Evolutionary conservation across 2,797 vertebrate species (phyloP), one percentile per base, ranked within the genome.

Genomic region (Taenioides sp.): DNA sequence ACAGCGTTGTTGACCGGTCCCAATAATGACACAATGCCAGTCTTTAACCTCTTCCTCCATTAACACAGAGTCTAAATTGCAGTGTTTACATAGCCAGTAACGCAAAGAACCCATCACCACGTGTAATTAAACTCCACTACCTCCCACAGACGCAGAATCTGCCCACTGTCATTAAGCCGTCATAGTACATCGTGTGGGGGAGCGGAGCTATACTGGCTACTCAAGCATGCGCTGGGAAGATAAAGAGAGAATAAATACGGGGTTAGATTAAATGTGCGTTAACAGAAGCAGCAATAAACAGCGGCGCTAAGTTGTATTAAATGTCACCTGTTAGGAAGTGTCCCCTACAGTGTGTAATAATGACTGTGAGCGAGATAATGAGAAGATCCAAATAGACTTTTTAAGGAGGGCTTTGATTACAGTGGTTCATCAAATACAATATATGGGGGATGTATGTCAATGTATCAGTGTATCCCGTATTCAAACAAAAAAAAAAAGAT

Each of bases 51-150:
- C 60, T n/a, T 20, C 20, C 40, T 77, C 20, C 0, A 60, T 79
- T 74, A 69, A 5, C 68, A 52, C 37, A 47, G 43, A 0, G 43
- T 17, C 43, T 47, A 47, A 47, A 47, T 47, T 54, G 34, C 43
- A 37, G 43, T 72, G 25, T 70, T 68, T 72, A 25, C 31, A 11
- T 65, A 61, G 25, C n/a, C 54, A 50, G 37, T 62, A 69, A 60
- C 55, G 72, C 16, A 18, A 70, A 47, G 52, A 4, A 28, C 70
- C 47, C 31, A 27, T 50, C 1, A 5, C 61, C 55, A 64, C 70
- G 37, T 60, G 57, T 75, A 78, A 77, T 82, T 77, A 71, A 77
- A 80, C 63, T 47, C 34, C 65, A 37, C 34, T 11, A 70, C 11
- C 57, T 72, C 16, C 25, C 52, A 74, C 47, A 34, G 62, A 66